Base-by-base conservation (phyloP, 2,797 vertebrate species). In the Melanotaenia boesemani region DNA sequence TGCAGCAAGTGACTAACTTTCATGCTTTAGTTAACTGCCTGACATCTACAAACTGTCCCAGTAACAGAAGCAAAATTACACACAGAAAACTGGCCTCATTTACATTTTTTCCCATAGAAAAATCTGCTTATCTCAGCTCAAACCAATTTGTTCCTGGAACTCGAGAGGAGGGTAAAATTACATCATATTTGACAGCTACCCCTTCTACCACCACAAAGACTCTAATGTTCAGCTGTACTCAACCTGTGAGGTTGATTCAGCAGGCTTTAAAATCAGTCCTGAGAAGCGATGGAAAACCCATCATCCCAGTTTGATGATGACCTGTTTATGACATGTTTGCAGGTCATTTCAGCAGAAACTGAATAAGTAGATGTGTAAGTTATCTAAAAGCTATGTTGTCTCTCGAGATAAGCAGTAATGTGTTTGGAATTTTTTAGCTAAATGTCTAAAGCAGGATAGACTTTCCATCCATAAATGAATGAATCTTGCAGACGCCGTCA, bases 121-220 rank as follows among this genome's bases (percentile, higher is more conserved):
- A 74, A 80, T 73, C 66, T 74, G 72, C 64, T 81, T 44, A 75
- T 34, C 56, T 64, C 64, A 26, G 71, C 44, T 28, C 63, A 57
- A 84, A 74, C 36, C 63, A 30, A 30, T 28, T 50, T 54, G 22
- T 2, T 55, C 32, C 37, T 69, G 74, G 73, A 36, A 63, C 46
- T 68, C 52, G 72, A 74, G 26, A 79, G 46, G 36, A 57, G 41
- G 60, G 66, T 77, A 58, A 65, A 61, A 72, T 88, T 18, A 87
- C 76, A 76, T 88, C 87, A 88, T 39, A 68, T 71, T 74, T 91
- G 89, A 81, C 85, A 78, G 44, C 60, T 55, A 81, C 82, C 57
- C 72, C 54, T 13, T 9, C 9, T 39, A 77, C 64, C 62, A 64
- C 70, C 48, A 67, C 78, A 70, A 44, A 77, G 20, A 61, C 72